phyloP scores from a whole-genome alignment of 2,888 invertebrate species.

The Agriotes lineatus region DNA sequence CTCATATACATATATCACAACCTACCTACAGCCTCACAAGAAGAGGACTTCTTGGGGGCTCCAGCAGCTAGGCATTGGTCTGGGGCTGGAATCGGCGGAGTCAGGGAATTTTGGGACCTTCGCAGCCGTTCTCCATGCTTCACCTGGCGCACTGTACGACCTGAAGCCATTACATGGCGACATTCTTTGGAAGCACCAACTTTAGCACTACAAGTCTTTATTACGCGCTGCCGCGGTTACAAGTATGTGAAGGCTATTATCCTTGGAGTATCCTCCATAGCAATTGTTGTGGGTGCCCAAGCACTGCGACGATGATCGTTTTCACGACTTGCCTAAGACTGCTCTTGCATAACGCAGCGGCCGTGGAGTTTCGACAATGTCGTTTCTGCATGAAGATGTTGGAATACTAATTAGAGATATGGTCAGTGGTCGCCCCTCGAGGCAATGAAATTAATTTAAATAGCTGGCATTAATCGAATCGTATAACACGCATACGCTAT shows the following conservation, averaged over 20 bases:
- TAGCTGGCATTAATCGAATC: too few species aligned
- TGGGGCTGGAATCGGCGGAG: constrained; percentile 49
- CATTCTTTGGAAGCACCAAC: constrained; percentile 56
- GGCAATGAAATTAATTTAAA: too few species aligned
- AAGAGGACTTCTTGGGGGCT: constrained; percentile 2
- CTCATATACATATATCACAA: too few species aligned
- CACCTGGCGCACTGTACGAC: constrained; percentile 78
- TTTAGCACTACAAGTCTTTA: neutral
- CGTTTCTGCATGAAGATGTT: too few species aligned
- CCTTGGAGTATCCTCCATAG: neutral
- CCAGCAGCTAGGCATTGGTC: constrained; percentile 41
- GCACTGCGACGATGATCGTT: neutral
- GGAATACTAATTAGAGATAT: too few species aligned
- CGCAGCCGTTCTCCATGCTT: constrained; percentile 74
- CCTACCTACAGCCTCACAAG: constrained; percentile 23
- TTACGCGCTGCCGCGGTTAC: neutral
- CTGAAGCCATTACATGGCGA: constrained; percentile 76
- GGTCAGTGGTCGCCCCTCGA: too few species aligned
- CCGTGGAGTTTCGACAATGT: too few species aligned
- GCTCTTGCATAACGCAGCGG: neutral
- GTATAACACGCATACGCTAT: too few species aligned
- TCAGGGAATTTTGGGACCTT: constrained; percentile 51
- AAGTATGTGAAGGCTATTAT: neutral
- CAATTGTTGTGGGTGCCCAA: too few species aligned
- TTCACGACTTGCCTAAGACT: neutral